phyloP scores from a whole-genome alignment of 2,113 vertebrate genomes.

The Cebidichthys violaceus region DNA sequence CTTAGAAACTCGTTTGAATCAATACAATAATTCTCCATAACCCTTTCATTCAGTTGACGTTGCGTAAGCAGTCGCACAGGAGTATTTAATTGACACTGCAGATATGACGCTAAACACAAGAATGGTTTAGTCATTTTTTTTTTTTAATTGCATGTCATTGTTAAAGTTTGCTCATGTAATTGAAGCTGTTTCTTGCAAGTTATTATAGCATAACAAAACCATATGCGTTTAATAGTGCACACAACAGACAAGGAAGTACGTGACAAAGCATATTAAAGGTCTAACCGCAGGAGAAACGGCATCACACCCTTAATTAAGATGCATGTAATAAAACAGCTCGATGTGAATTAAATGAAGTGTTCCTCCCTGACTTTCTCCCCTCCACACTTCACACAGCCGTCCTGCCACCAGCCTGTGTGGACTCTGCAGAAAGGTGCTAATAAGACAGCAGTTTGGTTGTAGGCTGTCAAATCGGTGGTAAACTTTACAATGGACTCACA shows the following conservation, averaged over 20 bases:
- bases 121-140: not conserved
- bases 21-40: slow-evolving; percentile 13
- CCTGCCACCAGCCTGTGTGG: slow-evolving; percentile 37
- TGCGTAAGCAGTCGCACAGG: not conserved
- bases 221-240: not conserved
- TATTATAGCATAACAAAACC: slow-evolving; percentile 3
- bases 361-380: slow-evolving; percentile 4
- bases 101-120: not conserved
- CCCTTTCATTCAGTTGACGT: slow-evolving; percentile 8
- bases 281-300: slow-evolving; percentile 16
- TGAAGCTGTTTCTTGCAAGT: slow-evolving; percentile 12
- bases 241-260: not conserved
- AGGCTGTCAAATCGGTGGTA: slow-evolving; percentile 67
- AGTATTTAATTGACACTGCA: slow-evolving; percentile 17
- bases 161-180: slow-evolving; percentile 15
- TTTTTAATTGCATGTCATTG: slow-evolving; percentile 29
- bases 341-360: slow-evolving; percentile 39
- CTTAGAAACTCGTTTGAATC: slow-evolving; percentile 44
- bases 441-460: slow-evolving; percentile 41
- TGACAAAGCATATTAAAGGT: slow-evolving; percentile 2
- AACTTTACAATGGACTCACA: slow-evolving; percentile 76
- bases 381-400: slow-evolving; percentile 56
- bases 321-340: slow-evolving; percentile 34
- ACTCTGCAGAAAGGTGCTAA: slow-evolving; percentile 64
- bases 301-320: slow-evolving; percentile 26